A percentile compares a stretch with the other conserved stretches of the same genome.
Evolutionary conservation across 2,888 invertebrate species (phyloP).

Genomic region (Rugalucina vietnamica): DNA sequence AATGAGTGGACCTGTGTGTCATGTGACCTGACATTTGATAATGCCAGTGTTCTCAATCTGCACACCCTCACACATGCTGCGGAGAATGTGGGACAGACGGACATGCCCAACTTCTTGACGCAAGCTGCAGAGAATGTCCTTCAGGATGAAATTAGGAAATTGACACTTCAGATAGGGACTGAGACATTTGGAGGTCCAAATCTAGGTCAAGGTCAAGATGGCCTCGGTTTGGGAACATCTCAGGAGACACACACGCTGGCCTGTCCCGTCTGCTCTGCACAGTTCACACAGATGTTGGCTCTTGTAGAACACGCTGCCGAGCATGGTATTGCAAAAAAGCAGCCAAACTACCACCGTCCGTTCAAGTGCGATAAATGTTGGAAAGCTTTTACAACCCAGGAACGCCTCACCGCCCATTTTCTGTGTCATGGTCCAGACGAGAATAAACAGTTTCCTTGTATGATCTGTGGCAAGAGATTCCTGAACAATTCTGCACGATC

Average conservation of each 20-base stretch:
- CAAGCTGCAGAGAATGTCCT: too few species aligned
- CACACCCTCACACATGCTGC: conserved; percentile 86
- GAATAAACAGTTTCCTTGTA: conserved; percentile 89
- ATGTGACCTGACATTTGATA: conserved; percentile 84
- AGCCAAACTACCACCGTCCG: conserved; percentile 83
- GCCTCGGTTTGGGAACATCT: conserved; percentile 10
- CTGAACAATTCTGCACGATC: conserved; percentile 90
- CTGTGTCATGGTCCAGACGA: conserved; percentile 87
- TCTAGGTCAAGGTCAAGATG: background rate
- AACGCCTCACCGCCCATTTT: conserved; percentile 88
- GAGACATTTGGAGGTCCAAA: background rate
- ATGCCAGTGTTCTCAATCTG: conserved; percentile 84
- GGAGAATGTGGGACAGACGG: conserved; percentile 80
- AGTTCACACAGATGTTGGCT: conserved; percentile 83
- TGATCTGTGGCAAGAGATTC: conserved; percentile 85
- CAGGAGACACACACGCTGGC: conserved; percentile 63
- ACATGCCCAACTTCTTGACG: too few species aligned
- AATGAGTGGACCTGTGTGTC: conserved; percentile 83
- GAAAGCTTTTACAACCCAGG: conserved; percentile 88
- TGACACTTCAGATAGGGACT: conserved; percentile 35
- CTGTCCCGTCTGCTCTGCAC: conserved; percentile 82
- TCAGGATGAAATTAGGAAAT: conserved; percentile 72
- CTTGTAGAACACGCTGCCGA: conserved; percentile 85
- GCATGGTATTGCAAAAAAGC: conserved; percentile 70
- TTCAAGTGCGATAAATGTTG: conserved; percentile 88